Percentiles rank a stretch among this genome's conserved stretches.
These are phyloP conservation scores for Rana temporaria DNA, from an alignment of 2,113 vertebrate genomes.

Conservation along the genomic window DNA sequence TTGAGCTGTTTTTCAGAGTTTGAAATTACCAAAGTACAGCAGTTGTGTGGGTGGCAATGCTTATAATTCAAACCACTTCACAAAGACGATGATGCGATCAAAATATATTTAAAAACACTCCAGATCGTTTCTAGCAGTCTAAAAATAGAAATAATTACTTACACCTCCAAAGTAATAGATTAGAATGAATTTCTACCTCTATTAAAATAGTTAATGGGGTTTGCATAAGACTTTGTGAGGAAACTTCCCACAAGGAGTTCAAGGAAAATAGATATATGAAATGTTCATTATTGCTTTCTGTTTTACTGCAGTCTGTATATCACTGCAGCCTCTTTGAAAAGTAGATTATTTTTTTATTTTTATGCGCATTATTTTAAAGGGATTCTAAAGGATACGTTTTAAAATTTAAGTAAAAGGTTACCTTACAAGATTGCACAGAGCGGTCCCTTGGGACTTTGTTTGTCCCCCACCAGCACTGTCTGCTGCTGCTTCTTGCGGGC, in stretches of 20 bases:
- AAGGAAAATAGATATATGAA: not conserved
- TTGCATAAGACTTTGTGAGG: not conserved
- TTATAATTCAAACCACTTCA: constrained; percentile 14
- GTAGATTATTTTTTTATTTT: no score
- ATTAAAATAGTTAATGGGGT: not conserved
- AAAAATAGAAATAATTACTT: constrained; percentile 22
- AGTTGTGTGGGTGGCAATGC: constrained; percentile 26
- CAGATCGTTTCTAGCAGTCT: not conserved
- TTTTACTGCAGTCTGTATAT: no score
- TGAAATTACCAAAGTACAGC: constrained; percentile 15
- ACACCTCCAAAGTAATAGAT: constrained; percentile 22
- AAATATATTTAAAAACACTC: constrained; percentile 18
- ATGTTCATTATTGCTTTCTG: no score
- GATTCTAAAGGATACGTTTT: no score
- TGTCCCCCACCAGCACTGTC: no score
- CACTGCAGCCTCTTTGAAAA: no score
- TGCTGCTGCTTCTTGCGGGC: no score
- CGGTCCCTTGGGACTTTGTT: no score
- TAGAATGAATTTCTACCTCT: not conserved
- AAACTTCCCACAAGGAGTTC: not conserved
- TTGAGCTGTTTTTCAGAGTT: not conserved
- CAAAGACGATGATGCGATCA: constrained; percentile 6
- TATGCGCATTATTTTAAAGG: no score
- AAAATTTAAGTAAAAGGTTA: no score
- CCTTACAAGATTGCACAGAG: no score